Evolutionary conservation across 2,113 vertebrate species (phyloP).

Genomic region (Lophochroa leadbeateri): DNA sequence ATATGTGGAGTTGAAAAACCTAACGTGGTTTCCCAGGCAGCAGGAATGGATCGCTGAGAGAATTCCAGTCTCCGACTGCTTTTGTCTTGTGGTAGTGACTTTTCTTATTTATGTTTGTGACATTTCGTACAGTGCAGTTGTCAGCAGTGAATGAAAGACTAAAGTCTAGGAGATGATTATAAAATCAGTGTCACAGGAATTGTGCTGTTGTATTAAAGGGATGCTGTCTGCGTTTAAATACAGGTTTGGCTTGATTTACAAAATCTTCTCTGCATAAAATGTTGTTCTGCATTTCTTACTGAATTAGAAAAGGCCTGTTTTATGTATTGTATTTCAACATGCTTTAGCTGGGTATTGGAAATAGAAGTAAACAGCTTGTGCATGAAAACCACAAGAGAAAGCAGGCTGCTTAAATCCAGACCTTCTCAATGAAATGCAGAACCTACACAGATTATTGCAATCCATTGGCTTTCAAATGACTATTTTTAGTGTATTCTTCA

Average conservation of each 20-base stretch:
- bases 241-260: constrained; percentile 50
- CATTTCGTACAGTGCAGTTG: constrained; percentile 52
- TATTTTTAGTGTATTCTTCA: not conserved
- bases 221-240: constrained; percentile 31
- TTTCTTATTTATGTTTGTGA: constrained; percentile 67
- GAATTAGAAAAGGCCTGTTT: constrained; percentile 12
- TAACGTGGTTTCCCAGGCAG: constrained; percentile 66
- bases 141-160: constrained; percentile 38
- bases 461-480: not conserved
- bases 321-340: constrained; percentile 18
- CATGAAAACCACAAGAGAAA: constrained; percentile 5
- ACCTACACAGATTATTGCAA: not conserved
- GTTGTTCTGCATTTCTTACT: constrained; percentile 13
- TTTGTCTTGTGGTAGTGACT: constrained; percentile 70
- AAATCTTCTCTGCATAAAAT: constrained; percentile 11
- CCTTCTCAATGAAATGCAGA: not conserved
- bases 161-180: constrained; percentile 27
- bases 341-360: not conserved
- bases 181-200: constrained; percentile 37
- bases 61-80: constrained; percentile 63
- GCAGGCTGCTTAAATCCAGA: constrained; percentile 29
- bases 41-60: constrained; percentile 65
- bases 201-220: constrained; percentile 23
- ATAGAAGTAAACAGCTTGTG: constrained; percentile 12
- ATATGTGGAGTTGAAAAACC: constrained; percentile 57